These are phyloP conservation scores for Lithosia quadra DNA, from an alignment of 2,888 invertebrate species.

Conservation along the genomic window DNA sequence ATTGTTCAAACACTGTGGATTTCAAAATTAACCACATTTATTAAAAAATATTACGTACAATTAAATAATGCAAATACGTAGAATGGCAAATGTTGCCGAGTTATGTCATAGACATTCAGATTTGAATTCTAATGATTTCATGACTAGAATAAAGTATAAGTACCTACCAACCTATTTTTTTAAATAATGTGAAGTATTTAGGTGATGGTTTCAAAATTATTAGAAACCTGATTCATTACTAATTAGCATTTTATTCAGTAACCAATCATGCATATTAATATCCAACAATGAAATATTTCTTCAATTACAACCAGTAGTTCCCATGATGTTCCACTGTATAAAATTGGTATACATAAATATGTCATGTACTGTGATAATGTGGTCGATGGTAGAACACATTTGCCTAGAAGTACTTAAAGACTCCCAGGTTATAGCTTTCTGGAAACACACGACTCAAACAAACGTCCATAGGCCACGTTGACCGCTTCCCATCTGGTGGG, in stretches of 20 bases:
- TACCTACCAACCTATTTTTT: neutral
- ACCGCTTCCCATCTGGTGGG: too few relatives aligned
- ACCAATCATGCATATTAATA: neutral
- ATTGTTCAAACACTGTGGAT: neutral
- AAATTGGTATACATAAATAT: too few relatives aligned
- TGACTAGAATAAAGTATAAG: slow-evolving; percentile 4
- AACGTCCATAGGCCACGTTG: too few relatives aligned
- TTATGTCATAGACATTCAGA: slow-evolving; percentile 20
- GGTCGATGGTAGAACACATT: too few relatives aligned
- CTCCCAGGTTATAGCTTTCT: too few relatives aligned
- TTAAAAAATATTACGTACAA: slow-evolving; percentile 12
- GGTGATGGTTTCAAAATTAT: neutral
- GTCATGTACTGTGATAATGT: too few relatives aligned
- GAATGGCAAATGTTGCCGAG: slow-evolving; percentile 16
- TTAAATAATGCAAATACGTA: slow-evolving; percentile 11
- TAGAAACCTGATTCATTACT: neutral
- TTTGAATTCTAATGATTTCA: slow-evolving; percentile 13
- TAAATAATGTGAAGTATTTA: neutral
- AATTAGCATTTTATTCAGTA: neutral
- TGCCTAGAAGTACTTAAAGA: too few relatives aligned
- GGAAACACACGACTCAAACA: too few relatives aligned
- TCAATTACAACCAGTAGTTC: too few relatives aligned
- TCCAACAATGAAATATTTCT: neutral
- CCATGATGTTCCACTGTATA: too few relatives aligned
- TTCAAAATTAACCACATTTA: slow-evolving; percentile 3